Conservation (phyloP, 2,113 vertebrate species). For the Nannobrachium achirus region DNA sequence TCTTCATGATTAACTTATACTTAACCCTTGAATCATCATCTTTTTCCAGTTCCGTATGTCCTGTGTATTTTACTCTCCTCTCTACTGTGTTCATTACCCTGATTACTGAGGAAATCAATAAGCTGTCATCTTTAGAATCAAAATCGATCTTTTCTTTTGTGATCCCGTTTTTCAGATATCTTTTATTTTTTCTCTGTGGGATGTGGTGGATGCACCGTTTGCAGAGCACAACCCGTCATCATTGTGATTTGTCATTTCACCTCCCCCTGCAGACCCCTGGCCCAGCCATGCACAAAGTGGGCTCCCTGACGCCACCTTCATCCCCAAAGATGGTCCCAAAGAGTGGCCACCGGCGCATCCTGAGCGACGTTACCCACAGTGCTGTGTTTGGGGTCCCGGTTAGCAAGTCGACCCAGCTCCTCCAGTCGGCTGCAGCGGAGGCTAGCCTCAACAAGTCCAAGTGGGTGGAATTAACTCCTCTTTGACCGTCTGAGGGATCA, state of each 20-base stretch:
- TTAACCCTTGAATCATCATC: not conserved
- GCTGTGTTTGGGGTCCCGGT: constrained; percentile 94
- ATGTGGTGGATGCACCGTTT: not conserved
- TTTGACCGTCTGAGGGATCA: constrained; percentile 44
- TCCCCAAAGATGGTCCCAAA: constrained; percentile 93
- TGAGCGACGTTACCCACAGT: constrained; percentile 97
- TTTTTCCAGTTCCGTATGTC: not conserved
- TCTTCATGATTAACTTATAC: not conserved
- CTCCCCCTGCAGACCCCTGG: constrained; percentile 34
- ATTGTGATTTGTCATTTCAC: not conserved
- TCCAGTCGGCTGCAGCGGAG: constrained; percentile 95
- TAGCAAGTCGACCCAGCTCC: constrained; percentile 96
- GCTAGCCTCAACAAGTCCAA: constrained; percentile 98
- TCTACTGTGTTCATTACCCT: constrained; percentile 8
- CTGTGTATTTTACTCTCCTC: not conserved
- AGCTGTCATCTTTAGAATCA: not conserved
- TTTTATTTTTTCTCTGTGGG: constrained; percentile 1
- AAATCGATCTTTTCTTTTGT: not conserved
- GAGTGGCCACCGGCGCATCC: constrained; percentile 92
- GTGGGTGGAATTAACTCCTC: constrained; percentile 78
- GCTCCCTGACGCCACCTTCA: constrained; percentile 94
- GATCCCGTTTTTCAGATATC: constrained; percentile 8
- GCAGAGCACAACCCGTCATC: not conserved
- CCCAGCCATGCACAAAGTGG: constrained; percentile 81
- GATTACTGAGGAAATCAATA: not conserved